Evolutionary conservation across 2,888 invertebrate species (phyloP).

Genomic region (Andrena hattorfiana): DNA sequence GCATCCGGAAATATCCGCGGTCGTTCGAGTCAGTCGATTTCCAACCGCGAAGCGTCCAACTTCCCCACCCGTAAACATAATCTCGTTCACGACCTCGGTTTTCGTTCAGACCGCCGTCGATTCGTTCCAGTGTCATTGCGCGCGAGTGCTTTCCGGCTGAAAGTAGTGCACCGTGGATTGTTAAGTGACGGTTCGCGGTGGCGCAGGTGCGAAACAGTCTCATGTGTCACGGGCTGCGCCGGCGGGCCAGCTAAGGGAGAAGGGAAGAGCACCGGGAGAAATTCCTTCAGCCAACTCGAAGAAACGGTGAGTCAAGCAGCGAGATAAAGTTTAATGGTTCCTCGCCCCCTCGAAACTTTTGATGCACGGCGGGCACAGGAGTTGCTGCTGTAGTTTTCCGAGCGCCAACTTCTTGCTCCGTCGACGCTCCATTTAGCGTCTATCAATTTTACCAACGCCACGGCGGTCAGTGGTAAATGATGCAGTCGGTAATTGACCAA

Average conservation of each 20-base stretch:
- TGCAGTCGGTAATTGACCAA: background rate
- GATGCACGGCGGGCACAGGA: conserved; percentile 38
- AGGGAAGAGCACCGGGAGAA: conserved; percentile 34
- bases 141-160: background rate
- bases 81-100: conserved; percentile 5
- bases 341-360: conserved; percentile 52
- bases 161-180: conserved; percentile 25
- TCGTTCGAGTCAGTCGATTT: too few species aligned
- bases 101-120: background rate
- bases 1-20: too few species aligned
- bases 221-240: conserved; percentile 44
- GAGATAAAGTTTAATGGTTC: conserved; percentile 66
- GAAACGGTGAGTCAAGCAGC: conserved; percentile 68
- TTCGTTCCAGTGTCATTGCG: conserved; percentile 13
- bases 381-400: conserved; percentile 30
- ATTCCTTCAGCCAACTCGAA: conserved; percentile 55
- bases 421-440: background rate
- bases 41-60: too few species aligned
- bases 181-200: conserved; percentile 49
- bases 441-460: background rate
- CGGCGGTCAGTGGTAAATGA: background rate
- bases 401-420: conserved; percentile 8
- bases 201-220: conserved; percentile 55
- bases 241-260: conserved; percentile 29
- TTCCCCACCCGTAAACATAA: background rate